These are phyloP conservation scores for Polydesmus complanatus DNA, from an alignment of 2,888 invertebrate species.

Conservation along the genomic window DNA sequence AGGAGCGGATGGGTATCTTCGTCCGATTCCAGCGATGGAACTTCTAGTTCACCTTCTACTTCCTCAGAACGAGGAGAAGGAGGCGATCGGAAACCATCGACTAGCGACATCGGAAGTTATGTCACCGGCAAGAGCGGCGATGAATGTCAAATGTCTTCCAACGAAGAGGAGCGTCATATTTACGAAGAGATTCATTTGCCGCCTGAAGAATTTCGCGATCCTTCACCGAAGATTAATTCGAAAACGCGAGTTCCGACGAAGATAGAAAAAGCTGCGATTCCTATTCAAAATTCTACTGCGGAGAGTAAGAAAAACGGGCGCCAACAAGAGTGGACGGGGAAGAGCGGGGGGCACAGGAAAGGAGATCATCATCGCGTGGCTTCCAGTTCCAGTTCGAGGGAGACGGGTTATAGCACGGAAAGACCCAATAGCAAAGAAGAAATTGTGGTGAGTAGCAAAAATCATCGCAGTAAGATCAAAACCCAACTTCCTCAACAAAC, in stretches of 20 bases:
- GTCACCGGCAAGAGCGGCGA: neutral
- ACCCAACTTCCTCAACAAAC: neutral
- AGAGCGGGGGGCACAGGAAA: neutral
- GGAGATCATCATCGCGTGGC: conserved; percentile 1
- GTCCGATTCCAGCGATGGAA: conserved; percentile 30
- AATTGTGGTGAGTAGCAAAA: neutral
- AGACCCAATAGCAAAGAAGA: conserved; percentile 13
- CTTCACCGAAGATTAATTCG: conserved; percentile 26
- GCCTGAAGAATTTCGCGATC: conserved; percentile 68
- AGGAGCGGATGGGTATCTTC: conserved; percentile 73
- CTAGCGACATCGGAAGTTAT: neutral
- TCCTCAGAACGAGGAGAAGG: neutral
- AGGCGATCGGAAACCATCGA: neutral
- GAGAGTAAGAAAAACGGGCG: neutral
- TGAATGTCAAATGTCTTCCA: conserved; percentile 1
- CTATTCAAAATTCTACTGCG: neutral
- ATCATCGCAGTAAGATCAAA: neutral
- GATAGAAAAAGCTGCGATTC: neutral
- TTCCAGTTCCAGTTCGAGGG: neutral
- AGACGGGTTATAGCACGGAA: conserved; percentile 10
- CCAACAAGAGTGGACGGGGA: neutral
- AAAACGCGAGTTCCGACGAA: neutral
- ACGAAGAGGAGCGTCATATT: conserved; percentile 26
- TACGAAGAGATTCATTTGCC: conserved; percentile 46
- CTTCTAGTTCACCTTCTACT: neutral